Evolutionary conservation across 1,140 invertebrate genomes (phyloP), one percentile per base, ranked within the genome.

Genomic region (Drosophila watanabei): DNA sequence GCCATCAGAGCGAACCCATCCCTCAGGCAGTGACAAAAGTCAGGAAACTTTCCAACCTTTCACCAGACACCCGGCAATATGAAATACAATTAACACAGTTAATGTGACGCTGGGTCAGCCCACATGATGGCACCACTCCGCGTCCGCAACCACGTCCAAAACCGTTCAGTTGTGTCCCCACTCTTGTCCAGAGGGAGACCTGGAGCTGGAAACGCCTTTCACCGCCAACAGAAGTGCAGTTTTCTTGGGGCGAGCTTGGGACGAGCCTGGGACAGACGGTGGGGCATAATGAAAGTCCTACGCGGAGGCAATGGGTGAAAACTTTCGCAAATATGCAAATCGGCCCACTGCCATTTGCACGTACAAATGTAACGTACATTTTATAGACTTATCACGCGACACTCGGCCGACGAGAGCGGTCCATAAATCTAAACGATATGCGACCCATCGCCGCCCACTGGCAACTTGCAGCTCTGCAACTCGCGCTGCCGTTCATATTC

Each of bases 311-410:
- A 41, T 66, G 68, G 66, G 56, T 72, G 75, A 79, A 79, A 79
- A 79, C 77, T 79, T 79, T 79, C 77, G 76, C 76, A 75, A 87
- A 88, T 88, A 88, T 88, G 84, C 84, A 88, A 88, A 89, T 85
- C 85, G 69, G 63, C 81, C 85, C 85, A 88, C 85, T 79, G 81
- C 60, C 85, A 88, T 84, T 90, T 89, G 85, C 85, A 85, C 81
- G 73, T 85, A 88, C 85, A 88, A 88, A 88, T 88, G 81, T 88
- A 75, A 78, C 65, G 59, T 75, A 84, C 85, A 88, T 89, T 88
- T 88, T 88, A 88, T 88, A 88, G 85, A 88, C 85, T 89, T 88
- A 88, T 88, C 85, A 88, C 85, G 85, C 85, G 85, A 89, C 85
- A 87, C 65, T 77, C 77, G 59, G 58, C 35, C 58, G 49, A 72